Conservation (phyloP, 92 coral and sea anemone species). For the Phymanthus crucifer region DNA sequence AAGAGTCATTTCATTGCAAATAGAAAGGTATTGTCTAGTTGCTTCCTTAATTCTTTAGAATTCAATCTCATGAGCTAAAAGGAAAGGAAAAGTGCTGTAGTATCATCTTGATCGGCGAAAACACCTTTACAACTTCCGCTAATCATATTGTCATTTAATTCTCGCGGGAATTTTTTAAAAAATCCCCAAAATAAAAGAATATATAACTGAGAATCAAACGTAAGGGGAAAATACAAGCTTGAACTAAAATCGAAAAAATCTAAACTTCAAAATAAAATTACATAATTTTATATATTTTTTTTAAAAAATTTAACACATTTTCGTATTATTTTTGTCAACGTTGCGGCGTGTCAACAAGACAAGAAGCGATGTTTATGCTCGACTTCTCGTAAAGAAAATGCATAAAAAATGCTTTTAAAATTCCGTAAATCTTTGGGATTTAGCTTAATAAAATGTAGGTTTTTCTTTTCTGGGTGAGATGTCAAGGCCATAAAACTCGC, state of each 20-base stretch:
- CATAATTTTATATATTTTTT: not conserved
- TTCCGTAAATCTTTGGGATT: not conserved
- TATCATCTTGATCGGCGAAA: not conserved
- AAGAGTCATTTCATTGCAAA: no score
- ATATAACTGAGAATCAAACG: not conserved
- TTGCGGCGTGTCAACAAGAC: not conserved
- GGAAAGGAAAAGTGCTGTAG: not conserved
- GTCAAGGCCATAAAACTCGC: not conserved
- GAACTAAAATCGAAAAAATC: not conserved
- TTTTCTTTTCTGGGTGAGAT: not conserved
- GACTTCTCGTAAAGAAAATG: conserved; percentile 14
- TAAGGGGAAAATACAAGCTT: not conserved
- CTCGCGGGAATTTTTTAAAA: conserved; percentile 7
- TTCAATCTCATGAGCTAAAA: not conserved
- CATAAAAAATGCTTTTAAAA: conserved; percentile 10
- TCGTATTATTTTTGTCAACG: not conserved
- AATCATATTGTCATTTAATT: not conserved
- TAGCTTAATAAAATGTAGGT: not conserved
- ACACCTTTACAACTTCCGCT: not conserved
- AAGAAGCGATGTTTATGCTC: not conserved
- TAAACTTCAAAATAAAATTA: not conserved
- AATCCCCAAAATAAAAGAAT: not conserved
- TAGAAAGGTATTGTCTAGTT: not conserved
- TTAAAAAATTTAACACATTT: not conserved
- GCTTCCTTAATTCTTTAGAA: not conserved